Conservation (phyloP, 1,140 invertebrate species). For the Anthonomus grandis region DNA sequence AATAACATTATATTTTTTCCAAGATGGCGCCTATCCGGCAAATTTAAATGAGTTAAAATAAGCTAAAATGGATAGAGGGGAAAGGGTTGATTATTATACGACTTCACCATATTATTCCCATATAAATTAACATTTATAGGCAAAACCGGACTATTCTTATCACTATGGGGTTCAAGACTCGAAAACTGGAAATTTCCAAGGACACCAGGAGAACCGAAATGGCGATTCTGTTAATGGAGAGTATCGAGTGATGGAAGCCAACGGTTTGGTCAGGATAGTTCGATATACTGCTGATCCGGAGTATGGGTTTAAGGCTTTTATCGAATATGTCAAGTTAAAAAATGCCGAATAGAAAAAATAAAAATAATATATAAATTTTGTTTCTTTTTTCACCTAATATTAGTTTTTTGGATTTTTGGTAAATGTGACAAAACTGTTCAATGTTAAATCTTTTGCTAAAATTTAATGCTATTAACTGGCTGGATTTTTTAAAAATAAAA, state of each 20-base stretch:
- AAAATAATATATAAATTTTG: too few species aligned
- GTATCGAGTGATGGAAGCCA: conserved; percentile 63
- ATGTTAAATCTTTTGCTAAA: too few species aligned
- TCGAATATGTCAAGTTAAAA: conserved; percentile 30
- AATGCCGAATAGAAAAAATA: too few species aligned
- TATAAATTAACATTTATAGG: conserved; percentile 44
- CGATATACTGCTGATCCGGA: conserved; percentile 54
- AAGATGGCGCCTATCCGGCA: background rate
- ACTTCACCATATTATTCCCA: conserved; percentile 1
- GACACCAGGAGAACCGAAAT: conserved; percentile 63
- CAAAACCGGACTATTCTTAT: conserved; percentile 65
- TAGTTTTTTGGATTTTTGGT: too few species aligned
- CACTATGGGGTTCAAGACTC: conserved; percentile 68
- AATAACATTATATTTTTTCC: background rate
- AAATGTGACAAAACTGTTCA: too few species aligned
- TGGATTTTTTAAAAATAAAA: too few species aligned
- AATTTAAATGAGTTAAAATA: background rate
- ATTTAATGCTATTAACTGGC: too few species aligned
- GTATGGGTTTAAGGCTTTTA: conserved; percentile 53
- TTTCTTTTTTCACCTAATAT: too few species aligned
- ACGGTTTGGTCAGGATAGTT: conserved; percentile 62
- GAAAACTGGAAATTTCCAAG: conserved; percentile 65
- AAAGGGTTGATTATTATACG: background rate
- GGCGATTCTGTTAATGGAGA: conserved; percentile 67
- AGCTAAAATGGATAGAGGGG: background rate